phyloP scores from a whole-genome alignment of 1,140 invertebrate genomes.

The Caenorhabditis tropicalis region DNA sequence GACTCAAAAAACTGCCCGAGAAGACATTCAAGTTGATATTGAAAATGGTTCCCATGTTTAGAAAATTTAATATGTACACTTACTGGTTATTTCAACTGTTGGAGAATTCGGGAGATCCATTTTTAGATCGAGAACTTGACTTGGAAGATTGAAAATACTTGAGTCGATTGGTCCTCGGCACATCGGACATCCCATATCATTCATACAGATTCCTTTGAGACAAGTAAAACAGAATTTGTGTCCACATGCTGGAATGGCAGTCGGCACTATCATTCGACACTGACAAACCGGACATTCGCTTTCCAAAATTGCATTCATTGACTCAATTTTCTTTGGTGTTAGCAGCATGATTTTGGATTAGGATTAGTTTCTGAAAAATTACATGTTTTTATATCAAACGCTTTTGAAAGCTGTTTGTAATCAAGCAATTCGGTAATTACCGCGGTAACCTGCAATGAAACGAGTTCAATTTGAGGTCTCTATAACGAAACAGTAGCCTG shows the following conservation, averaged over 20 bases:
- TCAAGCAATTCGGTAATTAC: too few relatives aligned
- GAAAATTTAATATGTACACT: too few relatives aligned
- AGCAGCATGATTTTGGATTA: not conserved
- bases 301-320: not conserved
- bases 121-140: not conserved
- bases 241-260: not conserved
- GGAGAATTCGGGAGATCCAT: not conserved
- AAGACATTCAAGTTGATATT: too few relatives aligned
- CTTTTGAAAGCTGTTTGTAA: too few relatives aligned
- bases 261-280: not conserved
- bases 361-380: too few relatives aligned
- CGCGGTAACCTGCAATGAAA: too few relatives aligned
- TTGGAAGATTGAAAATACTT: not conserved
- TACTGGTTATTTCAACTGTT: too few relatives aligned
- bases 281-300: not conserved
- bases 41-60: too few relatives aligned
- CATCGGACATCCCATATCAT: not conserved
- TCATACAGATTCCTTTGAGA: constrained; percentile 8
- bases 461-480: too few relatives aligned
- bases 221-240: not conserved
- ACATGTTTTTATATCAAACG: too few relatives aligned
- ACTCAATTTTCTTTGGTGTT: not conserved
- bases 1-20: too few relatives aligned
- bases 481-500: too few relatives aligned
- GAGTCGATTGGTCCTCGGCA: not conserved